phyloP scores from a whole-genome alignment of 2,113 vertebrate genomes.

The rabbit (Oryctolagus cuniculus) region DNA sequence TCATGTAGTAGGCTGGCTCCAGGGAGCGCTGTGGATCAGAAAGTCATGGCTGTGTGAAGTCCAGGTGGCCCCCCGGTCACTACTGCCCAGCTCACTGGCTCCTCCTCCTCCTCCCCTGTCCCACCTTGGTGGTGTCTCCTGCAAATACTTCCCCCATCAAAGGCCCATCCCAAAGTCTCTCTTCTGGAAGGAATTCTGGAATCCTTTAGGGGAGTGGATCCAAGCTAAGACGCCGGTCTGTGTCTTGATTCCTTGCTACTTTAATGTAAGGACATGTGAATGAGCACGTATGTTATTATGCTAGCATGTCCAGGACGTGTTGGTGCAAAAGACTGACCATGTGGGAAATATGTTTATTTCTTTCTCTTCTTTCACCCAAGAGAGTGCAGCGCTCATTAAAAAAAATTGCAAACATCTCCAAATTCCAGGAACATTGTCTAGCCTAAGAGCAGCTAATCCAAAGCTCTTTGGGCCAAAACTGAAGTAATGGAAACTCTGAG shows the following conservation, averaged over 20 bases:
- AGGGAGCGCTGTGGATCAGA: neutral
- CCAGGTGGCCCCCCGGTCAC: neutral
- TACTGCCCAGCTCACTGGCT: fast-evolving
- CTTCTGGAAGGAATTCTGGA: too few relatives aligned
- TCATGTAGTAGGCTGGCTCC: fast-evolving
- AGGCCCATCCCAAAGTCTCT: neutral
- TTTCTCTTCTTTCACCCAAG: neutral
- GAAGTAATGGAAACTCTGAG: conserved; percentile 60
- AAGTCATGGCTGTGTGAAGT: neutral
- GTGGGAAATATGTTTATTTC: neutral
- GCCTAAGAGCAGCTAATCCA: neutral
- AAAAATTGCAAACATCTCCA: neutral
- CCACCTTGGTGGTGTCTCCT: neutral
- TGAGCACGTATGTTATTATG: neutral
- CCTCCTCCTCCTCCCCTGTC: neutral
- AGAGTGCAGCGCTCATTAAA: too few relatives aligned
- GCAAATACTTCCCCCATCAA: neutral
- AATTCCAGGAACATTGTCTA: neutral
- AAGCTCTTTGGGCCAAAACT: neutral
- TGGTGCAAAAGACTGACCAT: neutral
- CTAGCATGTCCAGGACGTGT: fast-evolving
- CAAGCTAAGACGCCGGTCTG: neutral
- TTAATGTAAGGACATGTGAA: neutral
- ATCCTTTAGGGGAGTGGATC: neutral
- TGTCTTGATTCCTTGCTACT: neutral